Percentiles rank a stretch among this genome's conserved stretches.
Evolutionary conservation across 2,888 invertebrate genomes (phyloP).

Genomic region (Stegophylla sp.): DNA sequence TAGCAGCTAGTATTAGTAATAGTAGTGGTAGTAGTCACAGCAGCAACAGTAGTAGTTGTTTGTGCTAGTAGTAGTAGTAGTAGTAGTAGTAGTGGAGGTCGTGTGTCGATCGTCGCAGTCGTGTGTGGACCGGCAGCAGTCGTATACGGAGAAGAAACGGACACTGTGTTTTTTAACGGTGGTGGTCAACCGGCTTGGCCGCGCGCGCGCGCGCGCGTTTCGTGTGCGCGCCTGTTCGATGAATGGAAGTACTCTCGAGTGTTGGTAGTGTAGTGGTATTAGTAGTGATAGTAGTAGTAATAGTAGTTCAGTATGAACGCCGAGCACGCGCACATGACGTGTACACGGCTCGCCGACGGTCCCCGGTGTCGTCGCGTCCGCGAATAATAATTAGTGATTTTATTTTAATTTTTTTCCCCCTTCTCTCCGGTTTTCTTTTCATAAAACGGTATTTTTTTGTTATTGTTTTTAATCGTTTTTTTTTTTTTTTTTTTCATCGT

Average conservation of each 20-base stretch:
- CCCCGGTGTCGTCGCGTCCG: neutral
- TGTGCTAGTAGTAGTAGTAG: neutral
- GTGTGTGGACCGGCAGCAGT: neutral
- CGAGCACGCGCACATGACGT: conserved; percentile 25
- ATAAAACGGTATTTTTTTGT: neutral
- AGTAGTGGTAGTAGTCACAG: neutral
- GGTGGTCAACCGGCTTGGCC: too few species aligned
- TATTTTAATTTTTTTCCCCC: too few species aligned
- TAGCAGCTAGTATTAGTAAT: neutral
- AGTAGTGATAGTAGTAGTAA: too few species aligned
- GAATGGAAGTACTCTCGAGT: conserved; percentile 53
- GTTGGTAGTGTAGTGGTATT: too few species aligned
- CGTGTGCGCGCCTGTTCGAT: conserved; percentile 8
- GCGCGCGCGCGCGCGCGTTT: conserved; percentile 3
- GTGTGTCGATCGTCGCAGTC: neutral
- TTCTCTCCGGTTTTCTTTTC: neutral
- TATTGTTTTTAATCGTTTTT: too few species aligned
- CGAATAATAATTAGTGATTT: too few species aligned
- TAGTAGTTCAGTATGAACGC: conserved; percentile 36
- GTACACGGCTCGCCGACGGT: neutral
- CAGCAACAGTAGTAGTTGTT: neutral
- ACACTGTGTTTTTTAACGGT: too few species aligned
- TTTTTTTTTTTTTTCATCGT: neutral
- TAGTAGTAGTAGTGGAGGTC: neutral
- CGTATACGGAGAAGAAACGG: too few species aligned